Percentiles rank a stretch among this genome's conserved stretches.
Conservation (phyloP, 2,888 invertebrate species). For the Galeopsomyia nigrocyanea region DNA sequence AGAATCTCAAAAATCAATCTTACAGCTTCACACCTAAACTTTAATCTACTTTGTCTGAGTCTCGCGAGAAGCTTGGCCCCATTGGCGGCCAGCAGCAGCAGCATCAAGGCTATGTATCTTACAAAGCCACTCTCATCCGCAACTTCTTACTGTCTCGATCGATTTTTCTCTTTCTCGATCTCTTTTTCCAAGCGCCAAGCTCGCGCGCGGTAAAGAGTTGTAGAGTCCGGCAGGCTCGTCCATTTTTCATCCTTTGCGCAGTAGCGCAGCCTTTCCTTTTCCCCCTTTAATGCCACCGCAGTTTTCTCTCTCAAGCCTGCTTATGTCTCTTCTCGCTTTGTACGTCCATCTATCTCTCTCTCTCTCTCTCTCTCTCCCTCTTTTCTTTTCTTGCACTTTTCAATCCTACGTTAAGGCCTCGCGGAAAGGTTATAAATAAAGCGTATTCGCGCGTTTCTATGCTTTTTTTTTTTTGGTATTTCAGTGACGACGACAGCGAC, state of each 20-base stretch:
- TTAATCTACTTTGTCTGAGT: no score
- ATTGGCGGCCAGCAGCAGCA: no score
- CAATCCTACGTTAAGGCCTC: constrained; percentile 19
- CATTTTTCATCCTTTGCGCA: constrained; percentile 31
- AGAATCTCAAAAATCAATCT: no score
- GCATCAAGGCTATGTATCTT: no score
- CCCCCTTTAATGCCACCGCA: constrained; percentile 15
- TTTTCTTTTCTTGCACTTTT: constrained; percentile 22
- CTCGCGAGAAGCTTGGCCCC: no score
- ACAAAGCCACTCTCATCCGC: not conserved
- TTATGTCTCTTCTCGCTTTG: not conserved
- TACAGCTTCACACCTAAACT: no score
- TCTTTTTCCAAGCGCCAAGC: not conserved
- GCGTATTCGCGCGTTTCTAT: constrained; percentile 5
- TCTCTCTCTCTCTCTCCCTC: not conserved
- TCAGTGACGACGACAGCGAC: not conserved
- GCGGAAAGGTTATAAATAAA: constrained; percentile 29
- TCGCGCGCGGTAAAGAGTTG: not conserved
- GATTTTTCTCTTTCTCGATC: constrained; percentile 16
- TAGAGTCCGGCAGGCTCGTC: constrained; percentile 4
- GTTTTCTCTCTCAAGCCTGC: not conserved
- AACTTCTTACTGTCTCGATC: constrained; percentile 9
- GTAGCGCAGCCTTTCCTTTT: not conserved
- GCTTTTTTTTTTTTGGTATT: not conserved
- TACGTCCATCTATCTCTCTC: not conserved